Percentiles rank a stretch among this genome's conserved stretches.
Evolutionary conservation across 2,113 vertebrate species (phyloP).

Genomic region (Pituophis catenifer): DNA sequence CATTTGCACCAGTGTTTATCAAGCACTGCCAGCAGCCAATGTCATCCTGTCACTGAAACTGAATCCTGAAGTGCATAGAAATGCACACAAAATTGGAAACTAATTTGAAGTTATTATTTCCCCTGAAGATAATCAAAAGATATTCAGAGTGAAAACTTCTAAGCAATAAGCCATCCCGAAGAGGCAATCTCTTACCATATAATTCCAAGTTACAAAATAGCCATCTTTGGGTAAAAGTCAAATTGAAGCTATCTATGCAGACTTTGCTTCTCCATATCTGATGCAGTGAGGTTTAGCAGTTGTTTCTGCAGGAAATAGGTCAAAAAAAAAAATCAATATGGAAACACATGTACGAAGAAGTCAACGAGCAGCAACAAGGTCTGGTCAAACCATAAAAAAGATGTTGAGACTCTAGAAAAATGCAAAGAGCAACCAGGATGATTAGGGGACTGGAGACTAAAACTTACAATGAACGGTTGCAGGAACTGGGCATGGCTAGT

Average conservation of each 20-base stretch:
- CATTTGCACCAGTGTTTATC: background rate
- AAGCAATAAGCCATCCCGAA: background rate
- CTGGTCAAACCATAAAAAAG: no score
- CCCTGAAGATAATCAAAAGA: background rate
- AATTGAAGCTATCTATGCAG: background rate
- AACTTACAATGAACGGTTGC: no score
- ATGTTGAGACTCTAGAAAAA: no score
- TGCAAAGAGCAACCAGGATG: no score
- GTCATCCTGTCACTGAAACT: background rate
- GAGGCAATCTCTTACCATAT: background rate
- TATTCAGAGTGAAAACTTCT: background rate
- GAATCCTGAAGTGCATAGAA: background rate
- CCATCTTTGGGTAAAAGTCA: background rate
- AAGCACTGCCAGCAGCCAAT: background rate
- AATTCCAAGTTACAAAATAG: background rate
- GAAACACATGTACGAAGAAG: background rate
- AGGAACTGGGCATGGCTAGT: no score
- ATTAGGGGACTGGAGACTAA: no score
- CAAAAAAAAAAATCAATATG: background rate
- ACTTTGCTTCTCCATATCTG: background rate
- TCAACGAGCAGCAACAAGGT: background rate
- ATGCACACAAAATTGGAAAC: background rate
- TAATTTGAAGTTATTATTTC: background rate
- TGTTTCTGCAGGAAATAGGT: background rate
- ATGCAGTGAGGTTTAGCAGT: background rate